phyloP scores from a whole-genome alignment of 2,888 invertebrate genomes.

The Gryllus longicercus region DNA sequence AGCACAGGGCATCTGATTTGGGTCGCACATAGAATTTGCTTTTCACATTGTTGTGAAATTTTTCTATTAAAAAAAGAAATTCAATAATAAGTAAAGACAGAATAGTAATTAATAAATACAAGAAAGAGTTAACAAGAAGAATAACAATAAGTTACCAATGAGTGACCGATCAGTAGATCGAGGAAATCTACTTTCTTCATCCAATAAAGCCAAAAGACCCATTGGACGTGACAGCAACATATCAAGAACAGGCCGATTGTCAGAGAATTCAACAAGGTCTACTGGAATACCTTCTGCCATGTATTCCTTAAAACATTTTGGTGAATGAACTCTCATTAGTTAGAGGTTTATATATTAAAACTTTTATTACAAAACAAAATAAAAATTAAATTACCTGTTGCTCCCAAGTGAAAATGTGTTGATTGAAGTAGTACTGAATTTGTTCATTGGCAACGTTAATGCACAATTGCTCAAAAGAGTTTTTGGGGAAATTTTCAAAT shows the following conservation, averaged over 20 bases:
- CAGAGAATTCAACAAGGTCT: constrained; percentile 69
- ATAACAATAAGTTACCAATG: constrained; percentile 56
- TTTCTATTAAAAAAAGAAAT: constrained; percentile 56
- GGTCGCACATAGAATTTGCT: constrained; percentile 70
- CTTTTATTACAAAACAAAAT: constrained; percentile 18
- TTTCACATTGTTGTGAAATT: constrained; percentile 72
- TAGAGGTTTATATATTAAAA: neutral
- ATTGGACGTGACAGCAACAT: constrained; percentile 74
- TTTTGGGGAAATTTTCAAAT: constrained; percentile 73
- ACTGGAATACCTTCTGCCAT: constrained; percentile 75
- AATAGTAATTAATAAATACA: neutral
- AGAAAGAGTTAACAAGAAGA: neutral
- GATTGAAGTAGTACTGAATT: constrained; percentile 80
- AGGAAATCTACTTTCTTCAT: constrained; percentile 78
- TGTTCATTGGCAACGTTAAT: constrained; percentile 81
- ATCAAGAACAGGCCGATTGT: constrained; percentile 74
- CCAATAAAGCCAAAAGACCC: constrained; percentile 70
- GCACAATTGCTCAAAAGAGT: constrained; percentile 79
- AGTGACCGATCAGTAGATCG: constrained; percentile 68
- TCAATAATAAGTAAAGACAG: neutral
- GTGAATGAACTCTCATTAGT: neutral
- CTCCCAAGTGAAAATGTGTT: constrained; percentile 81
- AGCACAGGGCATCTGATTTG: constrained; percentile 69
- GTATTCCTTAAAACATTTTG: constrained; percentile 56
- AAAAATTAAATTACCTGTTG: constrained; percentile 54